Conservation (phyloP, 2,888 invertebrate species). For the Cryptops parisi region DNA sequence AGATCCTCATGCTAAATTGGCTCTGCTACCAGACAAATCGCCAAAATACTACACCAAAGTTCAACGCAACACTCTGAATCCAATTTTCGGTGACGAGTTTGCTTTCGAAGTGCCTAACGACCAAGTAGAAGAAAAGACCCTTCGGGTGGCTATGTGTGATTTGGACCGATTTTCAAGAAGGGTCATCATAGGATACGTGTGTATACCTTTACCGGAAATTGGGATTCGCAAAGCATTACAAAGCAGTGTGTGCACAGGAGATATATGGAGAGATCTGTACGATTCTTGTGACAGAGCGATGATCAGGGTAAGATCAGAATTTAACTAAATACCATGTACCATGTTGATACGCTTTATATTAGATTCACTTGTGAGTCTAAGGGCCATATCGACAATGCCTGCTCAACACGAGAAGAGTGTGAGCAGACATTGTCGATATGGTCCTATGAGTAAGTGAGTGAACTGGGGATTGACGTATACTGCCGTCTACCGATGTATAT, state of each 20-base stretch:
- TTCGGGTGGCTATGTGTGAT: slow-evolving; percentile 30
- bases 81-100: slow-evolving; percentile 15
- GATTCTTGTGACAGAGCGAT: slow-evolving; percentile 1
- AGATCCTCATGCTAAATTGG: slow-evolving; percentile 15
- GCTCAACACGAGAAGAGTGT: too few relatives aligned
- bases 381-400: too few relatives aligned
- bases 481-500: too few relatives aligned
- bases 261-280: slow-evolving; percentile 26
- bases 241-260: slow-evolving; percentile 23
- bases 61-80: slow-evolving; percentile 12
- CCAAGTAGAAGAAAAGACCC: slow-evolving; percentile 19
- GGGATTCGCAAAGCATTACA: slow-evolving; percentile 16
- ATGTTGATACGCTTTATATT: too few relatives aligned
- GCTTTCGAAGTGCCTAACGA: slow-evolving; percentile 10
- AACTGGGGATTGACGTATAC: too few relatives aligned
- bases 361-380: too few relatives aligned
- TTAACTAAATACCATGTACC: too few relatives aligned
- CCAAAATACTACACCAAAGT: slow-evolving; percentile 16
- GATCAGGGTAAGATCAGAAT: too few relatives aligned
- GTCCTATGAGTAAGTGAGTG: too few relatives aligned
- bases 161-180: slow-evolving; percentile 31
- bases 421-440: too few relatives aligned
- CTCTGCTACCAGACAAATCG: slow-evolving; percentile 13
- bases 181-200: slow-evolving; percentile 30
- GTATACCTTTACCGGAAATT: slow-evolving; percentile 26